Conservation (phyloP, 2,888 invertebrate species). For the Drosophila pegasa region DNA sequence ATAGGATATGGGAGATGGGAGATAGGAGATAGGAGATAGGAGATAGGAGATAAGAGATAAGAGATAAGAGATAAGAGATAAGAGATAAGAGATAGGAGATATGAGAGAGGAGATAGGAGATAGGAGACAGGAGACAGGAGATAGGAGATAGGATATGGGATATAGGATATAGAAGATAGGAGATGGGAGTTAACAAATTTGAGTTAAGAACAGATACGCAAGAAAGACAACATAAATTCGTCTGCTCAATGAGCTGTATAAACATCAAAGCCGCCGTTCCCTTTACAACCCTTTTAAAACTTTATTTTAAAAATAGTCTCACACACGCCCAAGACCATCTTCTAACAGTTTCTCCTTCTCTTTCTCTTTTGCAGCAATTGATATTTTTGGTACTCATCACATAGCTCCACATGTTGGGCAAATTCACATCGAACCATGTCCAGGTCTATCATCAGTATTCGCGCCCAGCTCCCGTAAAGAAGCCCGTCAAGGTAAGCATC, state of each 20-base stretch:
- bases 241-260: constrained; percentile 28
- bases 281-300: not conserved
- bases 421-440: constrained; percentile 83
- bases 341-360: constrained; percentile 4
- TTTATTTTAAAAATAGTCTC: constrained; percentile 2
- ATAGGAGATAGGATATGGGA: not conserved
- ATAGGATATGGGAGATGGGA: not conserved
- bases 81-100: not conserved
- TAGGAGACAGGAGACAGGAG: not conserved
- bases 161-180: not conserved
- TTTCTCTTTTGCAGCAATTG: constrained; percentile 39
- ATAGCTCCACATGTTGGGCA: constrained; percentile 79
- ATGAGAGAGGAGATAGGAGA: not conserved
- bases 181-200: not conserved
- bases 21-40: not conserved
- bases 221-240: not conserved
- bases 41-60: not conserved
- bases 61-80: not conserved
- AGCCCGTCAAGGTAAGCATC: constrained; percentile 78
- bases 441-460: constrained; percentile 83
- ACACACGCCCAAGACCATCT: not conserved
- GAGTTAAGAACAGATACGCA: not conserved
- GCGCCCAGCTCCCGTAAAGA: constrained; percentile 78
- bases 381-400: constrained; percentile 3
- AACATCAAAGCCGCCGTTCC: constrained; percentile 34